These are phyloP conservation scores for Palloptera scutellata DNA, from an alignment of 2,888 invertebrate species.

Conservation along the genomic window DNA sequence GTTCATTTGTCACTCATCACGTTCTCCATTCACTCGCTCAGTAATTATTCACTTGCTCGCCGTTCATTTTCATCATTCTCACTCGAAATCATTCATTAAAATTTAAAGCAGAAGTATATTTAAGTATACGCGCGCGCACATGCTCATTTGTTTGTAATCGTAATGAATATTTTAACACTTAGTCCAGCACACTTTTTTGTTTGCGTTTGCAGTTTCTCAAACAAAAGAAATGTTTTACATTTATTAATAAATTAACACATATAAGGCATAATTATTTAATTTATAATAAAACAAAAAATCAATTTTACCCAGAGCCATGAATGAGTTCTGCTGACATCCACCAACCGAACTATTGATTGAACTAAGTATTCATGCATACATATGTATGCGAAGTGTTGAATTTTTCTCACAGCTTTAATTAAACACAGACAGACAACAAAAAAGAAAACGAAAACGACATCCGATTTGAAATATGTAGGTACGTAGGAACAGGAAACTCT, in stretches of 20 bases:
- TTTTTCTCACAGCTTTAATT: conserved; percentile 13
- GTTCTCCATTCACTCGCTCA: conserved; percentile 29
- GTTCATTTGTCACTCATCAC: conserved; percentile 51
- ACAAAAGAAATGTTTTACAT: conserved; percentile 51
- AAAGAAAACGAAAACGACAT: not conserved
- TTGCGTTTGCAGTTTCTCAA: conserved; percentile 8
- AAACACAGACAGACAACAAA: not conserved
- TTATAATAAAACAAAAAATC: conserved; percentile 17
- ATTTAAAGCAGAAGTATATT: conserved; percentile 36
- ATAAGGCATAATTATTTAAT: conserved; percentile 50
- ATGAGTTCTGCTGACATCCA: not conserved
- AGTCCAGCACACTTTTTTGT: conserved; percentile 23
- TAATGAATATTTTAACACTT: conserved; percentile 60
- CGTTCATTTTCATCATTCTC: conserved; percentile 26
- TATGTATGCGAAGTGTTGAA: not conserved
- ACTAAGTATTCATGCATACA: too few relatives aligned
- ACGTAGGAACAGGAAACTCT: too few relatives aligned
- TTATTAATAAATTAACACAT: conserved; percentile 59
- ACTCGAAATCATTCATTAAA: conserved; percentile 34
- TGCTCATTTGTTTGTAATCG: conserved; percentile 41
- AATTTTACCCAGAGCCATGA: too few relatives aligned
- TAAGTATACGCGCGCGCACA: conserved; percentile 43
- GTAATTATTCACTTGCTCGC: conserved; percentile 56
- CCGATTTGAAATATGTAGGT: too few relatives aligned
- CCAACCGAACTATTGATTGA: not conserved